Evolutionary conservation across 2,797 vertebrate genomes (phyloP).

Genomic region (Enteromius fasciolatus): DNA sequence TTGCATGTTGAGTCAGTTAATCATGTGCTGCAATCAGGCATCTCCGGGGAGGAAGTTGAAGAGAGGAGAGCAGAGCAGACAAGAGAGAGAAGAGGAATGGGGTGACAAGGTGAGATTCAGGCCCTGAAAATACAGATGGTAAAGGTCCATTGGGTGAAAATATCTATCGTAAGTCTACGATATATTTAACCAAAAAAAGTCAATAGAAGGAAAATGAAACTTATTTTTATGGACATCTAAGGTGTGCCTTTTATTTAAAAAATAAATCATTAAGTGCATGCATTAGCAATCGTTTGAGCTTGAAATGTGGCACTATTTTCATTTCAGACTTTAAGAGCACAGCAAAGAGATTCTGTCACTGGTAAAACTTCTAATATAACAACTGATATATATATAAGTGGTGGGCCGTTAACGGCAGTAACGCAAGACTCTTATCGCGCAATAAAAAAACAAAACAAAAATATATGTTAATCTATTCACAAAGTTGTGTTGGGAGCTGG

Average conservation of each 20-base stretch:
- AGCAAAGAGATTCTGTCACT: neutral
- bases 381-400: neutral
- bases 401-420: too few species aligned
- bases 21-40: conserved; percentile 33
- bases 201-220: neutral
- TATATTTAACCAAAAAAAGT: neutral
- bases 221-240: neutral
- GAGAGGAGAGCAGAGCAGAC: conserved; percentile 1
- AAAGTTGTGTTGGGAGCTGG: too few species aligned
- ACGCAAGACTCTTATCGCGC: too few species aligned
- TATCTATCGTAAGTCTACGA: neutral
- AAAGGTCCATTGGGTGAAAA: conserved; percentile 8
- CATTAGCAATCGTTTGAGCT: neutral
- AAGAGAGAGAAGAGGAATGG: neutral
- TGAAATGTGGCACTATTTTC: neutral
- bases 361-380: neutral
- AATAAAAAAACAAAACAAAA: too few species aligned
- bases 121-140: conserved; percentile 2
- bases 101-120: conserved; percentile 20
- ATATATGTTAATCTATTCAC: too few species aligned
- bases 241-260: neutral
- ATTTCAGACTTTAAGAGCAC: neutral
- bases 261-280: neutral
- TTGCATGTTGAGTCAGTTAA: conserved; percentile 53
- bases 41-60: conserved; percentile 26